phyloP scores from a whole-genome alignment of 2,797 vertebrate genomes.

The Eupleurogrammus muticus region DNA sequence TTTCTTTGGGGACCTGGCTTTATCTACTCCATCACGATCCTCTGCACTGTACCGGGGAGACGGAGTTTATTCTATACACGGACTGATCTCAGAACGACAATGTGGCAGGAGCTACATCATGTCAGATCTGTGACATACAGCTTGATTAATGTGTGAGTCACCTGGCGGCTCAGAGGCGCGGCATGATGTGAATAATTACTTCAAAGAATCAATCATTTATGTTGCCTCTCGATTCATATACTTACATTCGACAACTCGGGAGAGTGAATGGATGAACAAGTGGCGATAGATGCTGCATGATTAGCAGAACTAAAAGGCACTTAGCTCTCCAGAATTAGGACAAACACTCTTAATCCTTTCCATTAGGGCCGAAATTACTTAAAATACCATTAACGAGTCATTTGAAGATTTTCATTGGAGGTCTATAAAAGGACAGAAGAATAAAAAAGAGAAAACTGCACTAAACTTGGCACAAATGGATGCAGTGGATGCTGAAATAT shows the following conservation, averaged over 20 bases:
- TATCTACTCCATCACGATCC: constrained; percentile 41
- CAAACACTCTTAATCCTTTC: neutral
- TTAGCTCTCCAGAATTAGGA: neutral
- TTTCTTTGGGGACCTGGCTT: constrained; percentile 40
- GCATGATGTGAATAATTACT: constrained; percentile 59
- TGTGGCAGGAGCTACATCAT: constrained; percentile 25
- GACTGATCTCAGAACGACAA: constrained; percentile 50
- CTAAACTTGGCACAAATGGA: neutral
- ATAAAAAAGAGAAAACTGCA: too few relatives aligned
- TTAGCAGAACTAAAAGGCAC: neutral
- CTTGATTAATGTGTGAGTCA: constrained; percentile 64
- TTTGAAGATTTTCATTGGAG: neutral
- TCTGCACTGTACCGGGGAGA: neutral
- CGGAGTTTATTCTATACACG: constrained; percentile 25
- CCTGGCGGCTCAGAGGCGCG: constrained; percentile 48
- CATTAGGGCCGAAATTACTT: neutral
- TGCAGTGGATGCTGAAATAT: neutral
- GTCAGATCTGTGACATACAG: constrained; percentile 54
- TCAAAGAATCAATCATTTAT: constrained; percentile 48
- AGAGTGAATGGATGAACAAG: constrained; percentile 11
- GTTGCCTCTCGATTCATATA: constrained; percentile 57
- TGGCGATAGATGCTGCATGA: neutral
- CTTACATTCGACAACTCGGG: constrained; percentile 42
- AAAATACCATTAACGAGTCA: neutral
- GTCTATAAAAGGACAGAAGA: neutral